Conservation (phyloP, 2,113 vertebrate genomes). For the Microcebus griseorufus region DNA sequence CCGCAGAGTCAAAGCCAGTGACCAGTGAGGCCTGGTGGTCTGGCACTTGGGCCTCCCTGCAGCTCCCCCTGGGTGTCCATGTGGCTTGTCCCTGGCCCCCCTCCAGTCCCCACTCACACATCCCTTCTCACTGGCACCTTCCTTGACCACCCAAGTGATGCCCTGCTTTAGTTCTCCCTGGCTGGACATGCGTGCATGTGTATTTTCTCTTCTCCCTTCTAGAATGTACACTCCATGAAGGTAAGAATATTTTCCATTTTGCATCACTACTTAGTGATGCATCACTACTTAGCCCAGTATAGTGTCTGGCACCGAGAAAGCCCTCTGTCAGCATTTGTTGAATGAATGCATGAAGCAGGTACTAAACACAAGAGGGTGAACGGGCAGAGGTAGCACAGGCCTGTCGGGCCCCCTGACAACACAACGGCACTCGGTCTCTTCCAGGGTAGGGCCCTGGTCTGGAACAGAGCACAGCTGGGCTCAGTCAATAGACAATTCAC, state of each 20-base stretch:
- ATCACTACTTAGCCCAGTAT: not conserved
- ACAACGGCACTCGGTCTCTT: not conserved
- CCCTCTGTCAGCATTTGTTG: not conserved
- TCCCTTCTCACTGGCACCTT: not conserved
- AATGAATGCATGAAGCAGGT: not conserved
- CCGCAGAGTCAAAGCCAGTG: not conserved
- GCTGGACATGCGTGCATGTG: not conserved
- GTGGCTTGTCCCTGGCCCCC: accelerated
- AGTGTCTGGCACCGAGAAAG: not conserved
- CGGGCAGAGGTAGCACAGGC: not conserved
- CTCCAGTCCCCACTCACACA: not conserved
- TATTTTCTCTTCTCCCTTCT: not conserved
- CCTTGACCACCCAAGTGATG: not conserved
- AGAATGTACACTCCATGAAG: not conserved
- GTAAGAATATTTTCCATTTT: not conserved
- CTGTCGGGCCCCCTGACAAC: too few relatives aligned
- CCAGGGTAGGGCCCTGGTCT: not conserved
- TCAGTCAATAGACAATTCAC: not conserved
- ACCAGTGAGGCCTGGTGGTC: not conserved
- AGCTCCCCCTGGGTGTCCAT: accelerated
- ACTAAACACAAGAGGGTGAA: accelerated
- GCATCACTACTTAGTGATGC: not conserved
- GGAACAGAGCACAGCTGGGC: not conserved
- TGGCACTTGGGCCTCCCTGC: not conserved
- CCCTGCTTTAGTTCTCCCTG: not conserved